phyloP scores from a whole-genome alignment of 2,888 invertebrate genomes.

The Orchesella flavescens region DNA sequence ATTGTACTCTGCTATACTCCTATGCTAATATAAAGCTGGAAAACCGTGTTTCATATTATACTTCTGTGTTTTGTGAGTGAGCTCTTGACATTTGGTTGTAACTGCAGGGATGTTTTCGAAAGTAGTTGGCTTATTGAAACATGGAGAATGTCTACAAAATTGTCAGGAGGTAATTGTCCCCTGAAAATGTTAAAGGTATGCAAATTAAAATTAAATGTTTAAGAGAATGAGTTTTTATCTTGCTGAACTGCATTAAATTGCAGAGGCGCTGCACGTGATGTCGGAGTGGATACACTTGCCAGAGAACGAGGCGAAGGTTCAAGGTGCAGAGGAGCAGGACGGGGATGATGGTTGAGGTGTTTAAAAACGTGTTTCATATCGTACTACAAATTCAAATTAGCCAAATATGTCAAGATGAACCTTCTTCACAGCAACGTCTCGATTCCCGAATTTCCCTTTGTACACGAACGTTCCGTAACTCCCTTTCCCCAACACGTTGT shows the following conservation, averaged over 20 bases:
- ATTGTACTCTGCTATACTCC: no score
- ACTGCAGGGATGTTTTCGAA: not conserved
- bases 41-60: no score
- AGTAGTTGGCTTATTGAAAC: not conserved
- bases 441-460: not conserved
- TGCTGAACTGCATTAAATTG: not conserved
- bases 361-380: constrained; percentile 40
- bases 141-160: constrained; percentile 68
- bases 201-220: no score
- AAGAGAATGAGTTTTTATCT: no score
- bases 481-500: no score
- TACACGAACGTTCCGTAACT: not conserved
- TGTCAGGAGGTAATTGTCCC: constrained; percentile 59
- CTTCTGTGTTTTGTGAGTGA: no score
- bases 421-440: constrained; percentile 24
- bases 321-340: constrained; percentile 50
- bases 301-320: constrained; percentile 38
- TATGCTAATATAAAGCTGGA: no score
- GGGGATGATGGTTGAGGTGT: constrained; percentile 63
- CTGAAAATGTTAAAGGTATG: constrained; percentile 62
- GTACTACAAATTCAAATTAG: constrained; percentile 53
- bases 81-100: no score
- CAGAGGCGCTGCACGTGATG: constrained; percentile 45
- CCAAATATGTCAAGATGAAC: not conserved
- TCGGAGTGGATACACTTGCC: constrained; percentile 25